Conservation (phyloP, 2,888 invertebrate species). For the Cheilosia variabilis region DNA sequence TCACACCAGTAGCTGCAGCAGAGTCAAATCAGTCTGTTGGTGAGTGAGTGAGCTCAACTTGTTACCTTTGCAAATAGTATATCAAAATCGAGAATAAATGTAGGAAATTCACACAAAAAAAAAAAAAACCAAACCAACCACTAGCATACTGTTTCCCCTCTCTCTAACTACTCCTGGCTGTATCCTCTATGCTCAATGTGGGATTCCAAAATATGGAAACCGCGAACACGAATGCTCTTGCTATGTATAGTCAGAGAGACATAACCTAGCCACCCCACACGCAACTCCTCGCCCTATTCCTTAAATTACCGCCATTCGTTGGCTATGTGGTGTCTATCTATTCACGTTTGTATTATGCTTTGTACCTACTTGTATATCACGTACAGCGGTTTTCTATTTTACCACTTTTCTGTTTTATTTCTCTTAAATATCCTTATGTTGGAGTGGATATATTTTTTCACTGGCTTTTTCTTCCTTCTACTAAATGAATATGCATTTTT, state of each 20-base stretch:
- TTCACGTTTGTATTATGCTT: slow-evolving; percentile 51
- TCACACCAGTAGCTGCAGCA: slow-evolving; percentile 13
- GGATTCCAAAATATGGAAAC: slow-evolving; percentile 62
- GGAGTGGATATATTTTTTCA: no score
- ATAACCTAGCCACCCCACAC: slow-evolving; percentile 45
- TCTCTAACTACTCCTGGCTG: slow-evolving; percentile 22
- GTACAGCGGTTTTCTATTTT: neutral
- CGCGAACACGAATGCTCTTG: slow-evolving; percentile 50
- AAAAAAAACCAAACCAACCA: slow-evolving; percentile 40
- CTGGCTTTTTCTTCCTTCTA: no score
- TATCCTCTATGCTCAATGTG: slow-evolving; percentile 37
- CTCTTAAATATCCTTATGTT: neutral
- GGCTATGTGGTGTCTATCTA: slow-evolving; percentile 38
- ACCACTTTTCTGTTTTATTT: neutral
- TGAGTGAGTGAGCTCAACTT: slow-evolving; percentile 57
- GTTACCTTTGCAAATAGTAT: slow-evolving; percentile 54
- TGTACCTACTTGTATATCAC: neutral
- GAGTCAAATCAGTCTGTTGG: slow-evolving; percentile 36
- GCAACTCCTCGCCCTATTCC: slow-evolving; percentile 66
- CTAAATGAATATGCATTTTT: no score
- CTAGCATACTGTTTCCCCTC: slow-evolving; percentile 32
- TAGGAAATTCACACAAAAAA: slow-evolving; percentile 38
- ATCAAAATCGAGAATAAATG: slow-evolving; percentile 51
- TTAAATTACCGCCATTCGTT: slow-evolving; percentile 67
- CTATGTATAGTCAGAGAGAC: slow-evolving; percentile 37